These are phyloP conservation scores for Papilio glaucus DNA, from an alignment of 1,140 invertebrate genomes.

Conservation along the genomic window DNA sequence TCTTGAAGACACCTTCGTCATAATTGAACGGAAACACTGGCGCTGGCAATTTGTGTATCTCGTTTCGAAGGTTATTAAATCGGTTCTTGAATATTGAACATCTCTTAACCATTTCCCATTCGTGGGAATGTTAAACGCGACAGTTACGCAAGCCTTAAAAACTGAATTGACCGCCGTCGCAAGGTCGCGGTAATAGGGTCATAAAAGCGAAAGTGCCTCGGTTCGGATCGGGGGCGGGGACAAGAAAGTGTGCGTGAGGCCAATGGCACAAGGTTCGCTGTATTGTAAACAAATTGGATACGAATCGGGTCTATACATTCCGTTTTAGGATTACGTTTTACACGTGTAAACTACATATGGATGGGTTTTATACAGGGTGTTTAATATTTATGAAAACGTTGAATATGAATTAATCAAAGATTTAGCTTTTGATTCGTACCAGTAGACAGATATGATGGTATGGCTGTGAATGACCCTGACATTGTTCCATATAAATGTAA, in stretches of 20 bases:
- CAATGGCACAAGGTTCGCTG: conserved; percentile 39
- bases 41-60: background rate
- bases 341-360: background rate
- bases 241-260: conserved; percentile 51
- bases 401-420: too few relatives aligned
- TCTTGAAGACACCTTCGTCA: background rate
- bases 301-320: background rate
- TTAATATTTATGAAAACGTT: too few relatives aligned
- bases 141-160: conserved; percentile 29
- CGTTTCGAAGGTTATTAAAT: background rate
- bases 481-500: too few relatives aligned
- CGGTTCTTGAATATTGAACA: background rate
- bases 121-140: conserved; percentile 14
- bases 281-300: conserved; percentile 45
- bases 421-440: too few relatives aligned
- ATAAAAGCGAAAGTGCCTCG: conserved; percentile 51
- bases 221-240: conserved; percentile 45
- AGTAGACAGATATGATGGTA: too few relatives aligned
- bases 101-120: conserved; percentile 17
- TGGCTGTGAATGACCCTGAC: too few relatives aligned
- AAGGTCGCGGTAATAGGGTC: conserved; percentile 53
- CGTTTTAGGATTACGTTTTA: background rate
- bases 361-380: too few relatives aligned
- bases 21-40: background rate
- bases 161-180: conserved; percentile 34